phyloP scores from a whole-genome alignment of 1,140 invertebrate species.

The Bathynomus jamesi region DNA sequence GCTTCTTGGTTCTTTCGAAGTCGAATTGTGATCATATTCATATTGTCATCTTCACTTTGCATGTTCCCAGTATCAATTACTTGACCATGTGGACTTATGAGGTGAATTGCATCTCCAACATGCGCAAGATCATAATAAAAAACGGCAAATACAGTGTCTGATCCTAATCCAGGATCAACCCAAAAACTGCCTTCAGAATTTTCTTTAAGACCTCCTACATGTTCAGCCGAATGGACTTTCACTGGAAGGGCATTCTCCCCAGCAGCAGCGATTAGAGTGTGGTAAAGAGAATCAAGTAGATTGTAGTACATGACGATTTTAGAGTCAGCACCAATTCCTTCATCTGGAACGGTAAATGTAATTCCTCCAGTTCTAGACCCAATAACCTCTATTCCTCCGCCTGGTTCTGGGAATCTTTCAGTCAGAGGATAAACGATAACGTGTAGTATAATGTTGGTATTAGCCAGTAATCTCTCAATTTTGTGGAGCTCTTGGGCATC shows the following conservation, averaged over 20 bases:
- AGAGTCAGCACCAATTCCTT: constrained; percentile 36
- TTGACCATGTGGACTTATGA: constrained; percentile 32
- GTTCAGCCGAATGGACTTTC: constrained; percentile 30
- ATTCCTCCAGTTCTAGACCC: constrained; percentile 21
- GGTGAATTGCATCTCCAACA: constrained; percentile 35
- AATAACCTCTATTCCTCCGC: constrained; percentile 19
- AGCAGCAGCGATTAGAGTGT: constrained; percentile 18
- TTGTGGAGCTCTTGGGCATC: constrained; percentile 13
- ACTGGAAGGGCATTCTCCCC: constrained; percentile 23
- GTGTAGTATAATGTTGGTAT: constrained; percentile 22
- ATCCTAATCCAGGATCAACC: constrained; percentile 35
- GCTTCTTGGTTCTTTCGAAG: constrained; percentile 26
- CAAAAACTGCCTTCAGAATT: constrained; percentile 37
- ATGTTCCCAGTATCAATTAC: constrained; percentile 36
- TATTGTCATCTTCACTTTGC: constrained; percentile 36
- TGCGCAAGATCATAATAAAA: constrained; percentile 39
- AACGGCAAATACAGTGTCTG: constrained; percentile 38
- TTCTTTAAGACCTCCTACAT: constrained; percentile 21
- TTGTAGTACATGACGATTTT: constrained; percentile 36
- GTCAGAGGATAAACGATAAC: constrained; percentile 32
- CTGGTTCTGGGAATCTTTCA: constrained; percentile 26
- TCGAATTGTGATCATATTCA: constrained; percentile 35
- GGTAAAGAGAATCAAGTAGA: constrained; percentile 33
- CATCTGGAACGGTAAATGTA: constrained; percentile 26
- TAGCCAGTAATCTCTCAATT: constrained; percentile 8